Percentiles rank a stretch among this genome's conserved stretches.
These are phyloP conservation scores for Xerus rutilus DNA, from an alignment of 2,797 vertebrate genomes.

Conservation along the genomic window DNA sequence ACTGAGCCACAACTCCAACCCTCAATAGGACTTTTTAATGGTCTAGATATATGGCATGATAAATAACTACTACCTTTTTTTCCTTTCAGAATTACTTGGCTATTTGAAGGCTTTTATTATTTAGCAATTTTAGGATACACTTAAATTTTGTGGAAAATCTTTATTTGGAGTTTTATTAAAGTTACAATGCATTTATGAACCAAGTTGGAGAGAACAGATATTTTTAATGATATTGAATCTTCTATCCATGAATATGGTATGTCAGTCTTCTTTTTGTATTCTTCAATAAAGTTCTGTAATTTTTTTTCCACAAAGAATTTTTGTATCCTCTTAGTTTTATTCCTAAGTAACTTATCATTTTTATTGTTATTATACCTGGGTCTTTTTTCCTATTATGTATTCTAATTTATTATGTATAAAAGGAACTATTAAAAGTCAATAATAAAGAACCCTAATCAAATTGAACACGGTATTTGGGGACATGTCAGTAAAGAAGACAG, in stretches of 20 bases:
- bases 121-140: neutral
- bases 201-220: neutral
- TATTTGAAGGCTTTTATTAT: conserved; percentile 12
- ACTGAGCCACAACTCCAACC: too few relatives aligned
- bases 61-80: neutral
- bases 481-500: neutral
- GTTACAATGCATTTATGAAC: neutral
- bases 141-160: neutral
- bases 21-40: neutral
- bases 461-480: neutral
- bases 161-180: neutral
- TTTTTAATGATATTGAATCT: neutral
- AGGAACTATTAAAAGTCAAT: conserved; percentile 22
- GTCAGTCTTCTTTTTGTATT: neutral
- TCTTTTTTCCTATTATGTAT: neutral
- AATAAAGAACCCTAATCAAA: neutral
- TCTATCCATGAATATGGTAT: neutral
- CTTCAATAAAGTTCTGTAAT: conserved; percentile 5
- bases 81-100: neutral
- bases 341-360: conserved; percentile 5
- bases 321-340: neutral
- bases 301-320: neutral
- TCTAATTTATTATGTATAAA: neutral
- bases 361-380: neutral
- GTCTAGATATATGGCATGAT: neutral